Percentiles rank a stretch among this genome's conserved stretches.
Evolutionary conservation across 2,888 invertebrate species (phyloP).

Genomic region (Scaptomyza parva): DNA sequence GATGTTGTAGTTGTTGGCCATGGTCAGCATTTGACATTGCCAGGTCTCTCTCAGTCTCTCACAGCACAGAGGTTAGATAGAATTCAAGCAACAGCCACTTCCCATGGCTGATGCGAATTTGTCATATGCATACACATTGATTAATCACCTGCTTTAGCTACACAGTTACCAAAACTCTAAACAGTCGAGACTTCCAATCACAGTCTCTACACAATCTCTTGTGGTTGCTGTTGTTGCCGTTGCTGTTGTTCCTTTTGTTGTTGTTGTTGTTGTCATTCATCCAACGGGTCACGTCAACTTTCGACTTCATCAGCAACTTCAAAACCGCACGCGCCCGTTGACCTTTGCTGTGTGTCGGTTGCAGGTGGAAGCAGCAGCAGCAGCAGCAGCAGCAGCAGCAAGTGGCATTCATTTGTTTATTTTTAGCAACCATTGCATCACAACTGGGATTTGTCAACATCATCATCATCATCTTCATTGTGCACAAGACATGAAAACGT

Average conservation of each 20-base stretch:
- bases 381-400: conserved; percentile 43
- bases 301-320: conserved; percentile 40
- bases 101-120: conserved; percentile 57
- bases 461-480: conserved; percentile 3
- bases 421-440: conserved; percentile 56
- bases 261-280: conserved; percentile 11
- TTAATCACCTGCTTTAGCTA: conserved; percentile 56
- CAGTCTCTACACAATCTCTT: conserved; percentile 13
- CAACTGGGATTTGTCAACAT: conserved; percentile 39
- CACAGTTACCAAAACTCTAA: conserved; percentile 18
- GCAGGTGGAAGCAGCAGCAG: conserved; percentile 32
- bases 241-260: conserved; percentile 11
- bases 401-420: conserved; percentile 44
- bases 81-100: conserved; percentile 19
- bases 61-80: conserved; percentile 29
- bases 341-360: conserved; percentile 52
- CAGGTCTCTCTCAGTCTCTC: conserved; percentile 12
- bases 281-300: conserved; percentile 68
- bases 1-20: conserved; percentile 29
- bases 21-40: conserved; percentile 60
- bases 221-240: neutral
- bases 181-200: conserved; percentile 13
- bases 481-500: conserved; percentile 20
- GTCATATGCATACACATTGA: conserved; percentile 57
- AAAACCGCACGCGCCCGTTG: conserved; percentile 69